These are phyloP conservation scores for Drosophila differens DNA, from an alignment of 2,888 invertebrate species.

Conservation along the genomic window DNA sequence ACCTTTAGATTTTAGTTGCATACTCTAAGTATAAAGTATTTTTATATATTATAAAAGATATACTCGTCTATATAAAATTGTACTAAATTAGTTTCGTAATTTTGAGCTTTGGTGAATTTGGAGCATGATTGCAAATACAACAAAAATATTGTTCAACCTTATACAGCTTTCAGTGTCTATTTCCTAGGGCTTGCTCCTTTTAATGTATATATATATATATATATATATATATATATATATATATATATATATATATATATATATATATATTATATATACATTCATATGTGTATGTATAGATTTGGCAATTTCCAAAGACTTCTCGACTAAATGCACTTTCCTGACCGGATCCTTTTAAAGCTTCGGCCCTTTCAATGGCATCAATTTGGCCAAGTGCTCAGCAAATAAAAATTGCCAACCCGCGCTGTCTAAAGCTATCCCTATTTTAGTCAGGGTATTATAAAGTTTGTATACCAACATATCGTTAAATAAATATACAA, in stretches of 20 bases:
- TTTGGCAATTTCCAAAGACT: conserved; percentile 13
- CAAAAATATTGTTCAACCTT: conserved; percentile 24
- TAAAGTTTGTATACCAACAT: conserved; percentile 82
- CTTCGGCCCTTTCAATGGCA: conserved; percentile 37
- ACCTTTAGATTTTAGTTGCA: neutral
- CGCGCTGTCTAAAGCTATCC: conserved; percentile 58
- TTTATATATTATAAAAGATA: neutral
- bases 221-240: conserved; percentile 3
- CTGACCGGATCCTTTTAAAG: conserved; percentile 17
- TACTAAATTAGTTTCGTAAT: neutral
- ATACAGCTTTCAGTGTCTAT: conserved; percentile 61
- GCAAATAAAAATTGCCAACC: conserved; percentile 43
- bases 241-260: too few relatives aligned
- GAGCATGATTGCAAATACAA: conserved; percentile 27
- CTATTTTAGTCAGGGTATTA: conserved; percentile 71
- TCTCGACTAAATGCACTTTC: conserved; percentile 12
- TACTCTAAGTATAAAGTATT: conserved; percentile 4
- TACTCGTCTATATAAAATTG: neutral
- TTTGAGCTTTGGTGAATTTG: conserved; percentile 6
- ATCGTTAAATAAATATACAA: conserved; percentile 77
- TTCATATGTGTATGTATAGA: conserved; percentile 2
- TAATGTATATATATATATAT: conserved; percentile 4
- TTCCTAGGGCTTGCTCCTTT: conserved; percentile 34
- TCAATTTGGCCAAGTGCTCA: conserved; percentile 56
- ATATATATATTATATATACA: conserved; percentile 1